Conservation (phyloP, 2,797 vertebrate species). For the Pseudochirops corinnae region DNA sequence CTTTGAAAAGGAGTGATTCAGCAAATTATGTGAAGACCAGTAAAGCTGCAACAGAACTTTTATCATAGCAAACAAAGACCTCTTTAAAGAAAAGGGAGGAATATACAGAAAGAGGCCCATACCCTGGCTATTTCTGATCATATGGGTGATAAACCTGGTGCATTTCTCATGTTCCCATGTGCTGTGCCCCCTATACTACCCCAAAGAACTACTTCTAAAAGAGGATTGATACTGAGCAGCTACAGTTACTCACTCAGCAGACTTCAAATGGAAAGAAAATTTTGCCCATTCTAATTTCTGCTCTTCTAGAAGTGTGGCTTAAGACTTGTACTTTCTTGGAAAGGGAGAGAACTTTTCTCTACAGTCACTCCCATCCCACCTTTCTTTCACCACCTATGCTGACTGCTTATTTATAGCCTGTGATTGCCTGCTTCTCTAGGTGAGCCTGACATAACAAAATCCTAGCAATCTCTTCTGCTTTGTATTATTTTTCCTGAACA, state of each 20-base stretch:
- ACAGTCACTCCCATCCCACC: neutral
- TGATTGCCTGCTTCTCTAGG: neutral
- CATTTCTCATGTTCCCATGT: neutral
- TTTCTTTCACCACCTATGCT: neutral
- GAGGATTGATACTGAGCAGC: neutral
- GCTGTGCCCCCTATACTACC: neutral
- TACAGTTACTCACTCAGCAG: neutral
- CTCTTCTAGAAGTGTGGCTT: too few species aligned
- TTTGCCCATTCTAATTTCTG: neutral
- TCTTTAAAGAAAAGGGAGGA: neutral
- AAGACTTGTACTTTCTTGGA: neutral
- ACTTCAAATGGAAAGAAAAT: neutral
- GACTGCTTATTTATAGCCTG: neutral
- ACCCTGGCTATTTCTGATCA: neutral
- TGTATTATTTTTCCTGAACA: neutral
- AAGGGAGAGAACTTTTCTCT: neutral
- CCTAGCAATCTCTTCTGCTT: neutral
- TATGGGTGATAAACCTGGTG: neutral
- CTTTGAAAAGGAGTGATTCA: constrained; percentile 42
- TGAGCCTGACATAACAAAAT: neutral
- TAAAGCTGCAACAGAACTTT: neutral
- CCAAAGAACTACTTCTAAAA: neutral
- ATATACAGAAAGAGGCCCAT: neutral
- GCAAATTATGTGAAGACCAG: neutral
- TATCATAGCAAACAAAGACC: neutral